These are phyloP conservation scores for Erebia ligea DNA, from an alignment of 2,888 invertebrate genomes.

Conservation along the genomic window DNA sequence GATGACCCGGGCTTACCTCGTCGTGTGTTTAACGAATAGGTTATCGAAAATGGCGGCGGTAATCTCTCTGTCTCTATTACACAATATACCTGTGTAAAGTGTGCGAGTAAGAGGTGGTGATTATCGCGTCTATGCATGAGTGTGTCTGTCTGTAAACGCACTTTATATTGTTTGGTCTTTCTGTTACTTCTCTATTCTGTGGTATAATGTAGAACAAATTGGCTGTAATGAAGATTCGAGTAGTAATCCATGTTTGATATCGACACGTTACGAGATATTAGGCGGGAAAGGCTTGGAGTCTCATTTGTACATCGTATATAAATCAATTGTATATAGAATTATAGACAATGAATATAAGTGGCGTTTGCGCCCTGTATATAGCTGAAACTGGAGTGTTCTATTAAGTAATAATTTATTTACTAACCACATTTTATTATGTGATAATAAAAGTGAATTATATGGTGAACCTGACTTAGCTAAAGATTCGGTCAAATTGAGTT, in stretches of 20 bases:
- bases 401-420: constrained; percentile 13
- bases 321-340: constrained; percentile 30
- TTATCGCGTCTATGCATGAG: too few species aligned
- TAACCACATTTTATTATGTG: neutral
- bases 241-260: constrained; percentile 25
- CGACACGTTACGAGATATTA: constrained; percentile 7
- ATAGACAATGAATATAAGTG: constrained; percentile 10
- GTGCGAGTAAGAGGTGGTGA: too few species aligned
- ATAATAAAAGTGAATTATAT: neutral
- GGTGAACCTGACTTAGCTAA: neutral
- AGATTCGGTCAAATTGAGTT: too few species aligned
- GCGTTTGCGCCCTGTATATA: neutral
- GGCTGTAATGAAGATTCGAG: constrained; percentile 17
- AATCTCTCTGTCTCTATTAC: too few species aligned
- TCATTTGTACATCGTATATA: constrained; percentile 28
- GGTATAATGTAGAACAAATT: constrained; percentile 1
- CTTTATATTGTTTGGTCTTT: too few species aligned
- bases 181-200: too few species aligned
- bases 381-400: constrained; percentile 15
- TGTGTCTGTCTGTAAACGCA: too few species aligned
- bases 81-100: too few species aligned
- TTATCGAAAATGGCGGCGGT: too few species aligned
- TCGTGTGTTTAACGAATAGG: too few species aligned
- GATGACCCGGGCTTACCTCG: too few species aligned
- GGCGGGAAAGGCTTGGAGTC: constrained; percentile 24